Evolutionary conservation across 2,888 invertebrate genomes (phyloP).

Genomic region (Bimastos eiseni): DNA sequence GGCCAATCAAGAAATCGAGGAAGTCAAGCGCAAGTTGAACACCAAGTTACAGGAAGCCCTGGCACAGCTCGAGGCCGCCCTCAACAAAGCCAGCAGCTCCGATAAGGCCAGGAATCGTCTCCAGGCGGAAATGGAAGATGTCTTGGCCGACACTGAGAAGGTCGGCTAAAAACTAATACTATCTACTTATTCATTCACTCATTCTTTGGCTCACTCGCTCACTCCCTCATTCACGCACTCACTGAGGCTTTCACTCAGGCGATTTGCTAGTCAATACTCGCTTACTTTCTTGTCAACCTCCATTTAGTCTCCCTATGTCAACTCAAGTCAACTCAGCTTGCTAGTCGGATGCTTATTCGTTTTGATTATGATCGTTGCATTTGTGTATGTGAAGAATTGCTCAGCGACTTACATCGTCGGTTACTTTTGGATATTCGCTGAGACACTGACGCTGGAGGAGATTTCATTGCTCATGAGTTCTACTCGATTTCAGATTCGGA

Average conservation of each 20-base stretch:
- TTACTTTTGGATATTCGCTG: background rate
- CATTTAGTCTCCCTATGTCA: too few relatives aligned
- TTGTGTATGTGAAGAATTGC: background rate
- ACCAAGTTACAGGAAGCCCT: conserved; percentile 95
- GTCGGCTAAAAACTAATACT: conserved; percentile 22
- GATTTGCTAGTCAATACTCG: background rate
- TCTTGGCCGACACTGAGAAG: conserved; percentile 90
- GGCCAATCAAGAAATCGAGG: conserved; percentile 64
- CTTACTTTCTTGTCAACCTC: too few relatives aligned
- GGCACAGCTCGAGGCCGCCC: conserved; percentile 94
- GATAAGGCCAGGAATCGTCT: conserved; percentile 98
- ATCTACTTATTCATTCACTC: background rate
- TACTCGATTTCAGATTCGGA: background rate
- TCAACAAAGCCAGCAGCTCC: conserved; percentile 92
- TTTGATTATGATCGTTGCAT: too few relatives aligned
- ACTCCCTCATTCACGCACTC: background rate
- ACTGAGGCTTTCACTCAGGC: background rate
- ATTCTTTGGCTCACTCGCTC: background rate
- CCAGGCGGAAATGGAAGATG: conserved; percentile 94
- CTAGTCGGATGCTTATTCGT: too few relatives aligned
- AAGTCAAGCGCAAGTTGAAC: conserved; percentile 73
- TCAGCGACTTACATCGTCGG: background rate
- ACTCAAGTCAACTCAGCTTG: too few relatives aligned
- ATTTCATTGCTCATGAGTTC: background rate
- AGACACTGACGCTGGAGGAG: background rate